Conservation (phyloP, 2,888 invertebrate species). For the Conops quadrifasciatus region DNA sequence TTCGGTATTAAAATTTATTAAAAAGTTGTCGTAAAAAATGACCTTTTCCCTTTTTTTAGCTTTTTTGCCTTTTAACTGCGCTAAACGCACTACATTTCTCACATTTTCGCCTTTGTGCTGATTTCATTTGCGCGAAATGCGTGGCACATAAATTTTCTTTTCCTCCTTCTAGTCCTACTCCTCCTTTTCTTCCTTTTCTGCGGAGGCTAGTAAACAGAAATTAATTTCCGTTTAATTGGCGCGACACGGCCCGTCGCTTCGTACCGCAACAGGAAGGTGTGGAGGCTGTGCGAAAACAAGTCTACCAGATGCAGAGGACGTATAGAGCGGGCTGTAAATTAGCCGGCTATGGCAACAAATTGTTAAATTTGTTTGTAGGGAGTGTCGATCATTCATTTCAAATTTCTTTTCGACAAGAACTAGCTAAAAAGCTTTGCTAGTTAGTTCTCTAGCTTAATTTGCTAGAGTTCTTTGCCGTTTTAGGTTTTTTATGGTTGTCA, state of each 20-base stretch:
- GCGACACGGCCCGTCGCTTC: not conserved
- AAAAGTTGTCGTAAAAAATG: no score
- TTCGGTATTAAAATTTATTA: no score
- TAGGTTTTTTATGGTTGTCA: no score
- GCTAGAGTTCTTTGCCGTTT: no score
- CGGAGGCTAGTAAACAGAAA: slow-evolving; percentile 13
- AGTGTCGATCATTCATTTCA: slow-evolving; percentile 3
- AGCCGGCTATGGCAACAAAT: not conserved
- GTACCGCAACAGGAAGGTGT: slow-evolving; percentile 2
- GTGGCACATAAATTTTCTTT: not conserved
- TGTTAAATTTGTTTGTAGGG: not conserved
- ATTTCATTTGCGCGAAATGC: not conserved
- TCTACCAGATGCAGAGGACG: slow-evolving; percentile 4
- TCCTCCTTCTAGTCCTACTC: no score
- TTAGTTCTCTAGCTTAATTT: no score
- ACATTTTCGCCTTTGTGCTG: not conserved
- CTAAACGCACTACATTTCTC: no score
- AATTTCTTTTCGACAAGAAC: not conserved
- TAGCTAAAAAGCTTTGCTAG: no score
- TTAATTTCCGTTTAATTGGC: slow-evolving; percentile 3
- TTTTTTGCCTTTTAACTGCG: no score
- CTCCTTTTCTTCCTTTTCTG: no score
- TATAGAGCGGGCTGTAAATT: not conserved
- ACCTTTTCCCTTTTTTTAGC: not conserved
- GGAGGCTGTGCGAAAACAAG: slow-evolving; percentile 22